Evolutionary conservation across 2,888 invertebrate genomes (phyloP).

Genomic region (Erannis defoliaria): DNA sequence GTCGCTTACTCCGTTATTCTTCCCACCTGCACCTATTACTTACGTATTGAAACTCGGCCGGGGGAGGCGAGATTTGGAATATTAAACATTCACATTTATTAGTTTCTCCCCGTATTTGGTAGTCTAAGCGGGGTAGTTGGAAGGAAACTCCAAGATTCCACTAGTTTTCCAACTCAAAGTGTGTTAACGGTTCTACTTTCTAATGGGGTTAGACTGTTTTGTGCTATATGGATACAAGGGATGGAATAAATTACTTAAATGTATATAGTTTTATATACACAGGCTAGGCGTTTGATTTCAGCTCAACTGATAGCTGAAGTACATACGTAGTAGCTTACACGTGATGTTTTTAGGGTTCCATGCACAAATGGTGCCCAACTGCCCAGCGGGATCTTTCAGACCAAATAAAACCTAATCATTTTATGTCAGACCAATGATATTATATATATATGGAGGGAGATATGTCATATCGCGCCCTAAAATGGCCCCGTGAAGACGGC

Average conservation of each 20-base stretch:
- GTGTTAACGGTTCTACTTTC: slow-evolving; percentile 81
- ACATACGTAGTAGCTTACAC: too few species aligned
- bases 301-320: too few species aligned
- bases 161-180: slow-evolving; percentile 58
- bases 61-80: slow-evolving; percentile 62
- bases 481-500: too few species aligned
- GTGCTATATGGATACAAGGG: neutral
- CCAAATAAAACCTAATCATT: too few species aligned
- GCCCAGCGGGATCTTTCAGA: too few species aligned
- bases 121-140: slow-evolving; percentile 79
- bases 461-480: too few species aligned
- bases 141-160: slow-evolving; percentile 51
- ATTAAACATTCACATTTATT: slow-evolving; percentile 86
- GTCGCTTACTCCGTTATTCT: slow-evolving; percentile 39
- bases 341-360: too few species aligned
- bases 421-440: too few species aligned
- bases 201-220: slow-evolving; percentile 65
- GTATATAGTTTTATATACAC: neutral
- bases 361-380: too few species aligned
- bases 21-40: slow-evolving; percentile 65
- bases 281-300: too few species aligned
- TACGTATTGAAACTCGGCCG: slow-evolving; percentile 75
- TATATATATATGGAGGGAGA: too few species aligned
- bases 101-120: slow-evolving; percentile 84
- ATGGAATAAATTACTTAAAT: neutral